Percentiles rank a stretch among this genome's conserved stretches.
phyloP scores from a whole-genome alignment of 2,113 vertebrate species.

The Dicentrarchus labrax region DNA sequence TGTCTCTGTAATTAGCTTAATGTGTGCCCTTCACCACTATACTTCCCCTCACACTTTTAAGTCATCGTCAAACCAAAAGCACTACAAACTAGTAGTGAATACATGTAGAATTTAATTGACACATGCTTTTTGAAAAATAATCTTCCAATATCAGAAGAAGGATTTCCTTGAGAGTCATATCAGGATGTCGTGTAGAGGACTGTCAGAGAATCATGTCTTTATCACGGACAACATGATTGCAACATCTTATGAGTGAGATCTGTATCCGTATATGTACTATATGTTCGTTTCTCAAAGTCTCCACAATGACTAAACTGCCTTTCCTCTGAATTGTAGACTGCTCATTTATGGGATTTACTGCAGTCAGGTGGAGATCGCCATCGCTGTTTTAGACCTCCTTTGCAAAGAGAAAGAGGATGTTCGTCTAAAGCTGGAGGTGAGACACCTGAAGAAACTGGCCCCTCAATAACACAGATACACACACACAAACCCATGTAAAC shows the following conservation, averaged over 20 bases:
- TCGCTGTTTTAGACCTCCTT: constrained; percentile 90
- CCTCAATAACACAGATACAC: not conserved
- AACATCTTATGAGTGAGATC: not conserved
- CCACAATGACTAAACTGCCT: not conserved
- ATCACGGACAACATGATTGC: not conserved
- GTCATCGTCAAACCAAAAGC: not conserved
- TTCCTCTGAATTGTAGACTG: constrained; percentile 79
- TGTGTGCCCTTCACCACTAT: too few relatives aligned
- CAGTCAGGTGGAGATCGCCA: constrained; percentile 92
- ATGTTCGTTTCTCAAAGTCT: not conserved
- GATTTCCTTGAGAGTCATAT: not conserved
- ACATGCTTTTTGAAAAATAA: constrained; percentile 4
- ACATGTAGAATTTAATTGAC: not conserved
- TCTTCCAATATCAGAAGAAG: not conserved
- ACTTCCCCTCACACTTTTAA: too few relatives aligned
- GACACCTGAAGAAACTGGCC: not conserved
- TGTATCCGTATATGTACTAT: not conserved
- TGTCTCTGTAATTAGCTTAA: not conserved
- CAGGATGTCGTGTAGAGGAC: not conserved
- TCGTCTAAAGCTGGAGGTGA: constrained; percentile 92
- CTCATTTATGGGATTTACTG: constrained; percentile 95
- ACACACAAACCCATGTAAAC: too few relatives aligned
- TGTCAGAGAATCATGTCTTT: not conserved
- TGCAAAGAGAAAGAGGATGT: constrained; percentile 95
- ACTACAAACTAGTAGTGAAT: not conserved